Evolutionary conservation across 92 coral and sea anemone genomes (phyloP).

Genomic region (Zoanthus gigantus): DNA sequence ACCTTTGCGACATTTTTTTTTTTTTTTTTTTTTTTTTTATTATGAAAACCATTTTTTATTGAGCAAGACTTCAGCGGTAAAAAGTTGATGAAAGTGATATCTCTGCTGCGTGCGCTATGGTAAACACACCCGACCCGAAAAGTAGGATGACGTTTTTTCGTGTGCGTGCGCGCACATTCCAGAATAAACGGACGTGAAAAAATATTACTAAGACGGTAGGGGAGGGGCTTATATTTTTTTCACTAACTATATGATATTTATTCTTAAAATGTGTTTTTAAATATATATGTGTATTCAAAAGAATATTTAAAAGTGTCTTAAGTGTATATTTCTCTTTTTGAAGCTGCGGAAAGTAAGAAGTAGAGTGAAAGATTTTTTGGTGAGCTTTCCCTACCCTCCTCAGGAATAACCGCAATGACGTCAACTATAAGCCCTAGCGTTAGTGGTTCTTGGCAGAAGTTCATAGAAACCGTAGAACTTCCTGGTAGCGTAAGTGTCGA

Average conservation of each 20-base stretch:
- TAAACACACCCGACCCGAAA: background rate
- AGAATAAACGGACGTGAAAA: background rate
- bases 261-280: background rate
- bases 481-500: constrained; percentile 36
- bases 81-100: no score
- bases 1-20: no score
- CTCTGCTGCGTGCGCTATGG: no score
- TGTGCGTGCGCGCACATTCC: background rate
- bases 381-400: background rate
- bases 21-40: no score
- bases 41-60: no score
- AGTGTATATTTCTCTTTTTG: background rate
- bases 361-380: background rate
- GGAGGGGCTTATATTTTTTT: background rate
- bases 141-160: background rate
- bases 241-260: background rate
- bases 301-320: background rate
- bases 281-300: background rate
- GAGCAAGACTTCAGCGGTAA: no score
- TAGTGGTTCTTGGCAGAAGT: constrained; percentile 19
- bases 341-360: background rate
- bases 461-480: constrained; percentile 44
- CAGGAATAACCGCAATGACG: background rate
- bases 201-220: background rate
- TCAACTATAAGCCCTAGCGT: constrained; percentile 17